Base-by-base conservation (phyloP, 2,888 invertebrate genomes). In the Mamestra brassicae region DNA sequence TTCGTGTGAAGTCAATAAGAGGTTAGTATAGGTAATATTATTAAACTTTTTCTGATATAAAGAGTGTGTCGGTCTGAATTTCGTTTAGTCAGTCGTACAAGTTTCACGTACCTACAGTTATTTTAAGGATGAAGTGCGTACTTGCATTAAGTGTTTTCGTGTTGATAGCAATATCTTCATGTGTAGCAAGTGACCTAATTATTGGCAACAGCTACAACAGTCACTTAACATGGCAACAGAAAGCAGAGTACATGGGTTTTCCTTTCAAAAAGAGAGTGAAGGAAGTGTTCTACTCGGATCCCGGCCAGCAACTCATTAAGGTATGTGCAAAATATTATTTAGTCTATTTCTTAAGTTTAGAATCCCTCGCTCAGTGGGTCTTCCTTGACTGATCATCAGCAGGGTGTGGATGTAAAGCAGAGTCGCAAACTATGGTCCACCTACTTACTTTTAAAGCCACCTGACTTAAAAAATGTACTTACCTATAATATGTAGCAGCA, bases 211-310 rank as follows among this genome's bases (percentile, higher is more conserved):
- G 87, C 73, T 92, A 91, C 60, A 94, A 94, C 73, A 76, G 83
- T 0, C 91, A 87, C 4, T 74, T 95, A 60, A 76, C 78, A 73
- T 94, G 92, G 92, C 93, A 94, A 81, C 80, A 92, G n/a, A 95
- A 94, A 79, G 90, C 89, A 3, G 91, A 95, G 2, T 94, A 93
- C 70, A 89, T 89, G 83, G 90, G 89, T 10, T 78, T 94, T 58
- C 95, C 94, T 0, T 95, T 95, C 65, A 92, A 89, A 74, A 95
- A 94, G 78, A 89, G 95, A 62, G 93, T 94, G 0, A 95, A 95
- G 78, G 92, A 94, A 85, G 78, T 92, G 2, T 95, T 95, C 80
- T 95, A 89, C 78, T 88, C 93, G 0, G 93, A 94, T 76, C 90
- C 94, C 11, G 84, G 85, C 7, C 92, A 92, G 78, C 90, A 92